Base-by-base conservation (phyloP, 2,888 invertebrate genomes). In the Lacanobia wlatinum region DNA sequence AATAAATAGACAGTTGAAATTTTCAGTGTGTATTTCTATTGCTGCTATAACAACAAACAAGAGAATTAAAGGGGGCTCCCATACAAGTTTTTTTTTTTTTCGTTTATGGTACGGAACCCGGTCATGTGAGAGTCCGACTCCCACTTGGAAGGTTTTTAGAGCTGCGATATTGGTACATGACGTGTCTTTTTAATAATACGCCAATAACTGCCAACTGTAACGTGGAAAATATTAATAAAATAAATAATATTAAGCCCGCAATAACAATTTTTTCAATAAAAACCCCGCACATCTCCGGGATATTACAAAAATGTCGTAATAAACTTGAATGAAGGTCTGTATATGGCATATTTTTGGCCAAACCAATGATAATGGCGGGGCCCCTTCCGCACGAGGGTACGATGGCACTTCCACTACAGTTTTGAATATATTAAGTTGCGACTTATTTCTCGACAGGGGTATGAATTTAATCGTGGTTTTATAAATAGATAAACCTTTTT, bases 241-340 rank as follows among this genome's bases (percentile, higher is more conserved):
- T n/a, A 58, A 53, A 62, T 66, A 63, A 63, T 68, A 34, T 14
- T 18, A 16, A 16, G 6, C 53, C 7, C 7, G 18, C 34, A 63
- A 58, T 56, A 68, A 50, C 14, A 34, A 1, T 21, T 38, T 53
- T 52, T 55, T 68, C 46, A 62, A 72, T 62, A 70, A 58, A 28
- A 71, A 62, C 12, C 46, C 53, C 55, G 40, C 50, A 72, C 46
- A 65, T 63, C 43, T 58, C 48, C n/a, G 55, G 38, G 40, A 67
- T 76, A 75, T 81, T 74, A 71, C 71, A 84, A 86, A 84, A 80
- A 82, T 84, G 67, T 64, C 70, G 69, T 78, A 76, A 78, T 80
- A 86, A 82, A 80, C 70, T 61, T 52, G 64, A 53, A 68, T 34
- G 50, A 46, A 58, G 76, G 77, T 76, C 73, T 73, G 38, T 77